Evolutionary conservation across 2,888 invertebrate species (phyloP), one percentile per base, ranked within the genome.

Genomic region (Sialis lutaria): DNA sequence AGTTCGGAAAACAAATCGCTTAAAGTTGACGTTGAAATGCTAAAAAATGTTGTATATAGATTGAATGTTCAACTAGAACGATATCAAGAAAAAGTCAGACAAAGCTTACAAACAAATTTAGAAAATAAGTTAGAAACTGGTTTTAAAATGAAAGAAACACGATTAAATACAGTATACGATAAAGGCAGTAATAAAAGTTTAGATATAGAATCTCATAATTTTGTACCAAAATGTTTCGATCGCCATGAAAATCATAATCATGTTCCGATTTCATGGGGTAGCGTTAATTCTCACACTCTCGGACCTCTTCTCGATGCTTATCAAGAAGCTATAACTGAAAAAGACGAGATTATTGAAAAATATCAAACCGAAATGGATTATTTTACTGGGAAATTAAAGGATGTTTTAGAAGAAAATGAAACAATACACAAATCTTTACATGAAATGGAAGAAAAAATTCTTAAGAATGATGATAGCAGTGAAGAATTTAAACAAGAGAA

Each of bases 1-100:
- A 22, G 22, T 22, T 22, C 22, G 22, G 22, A 22, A 22, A 82
- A 79, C 57, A 57, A 63, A 7, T 69, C 76, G 32, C 60, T 81
- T 2, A 69, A 67, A 43, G 76, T 77, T 52, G 87, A 88, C 56
- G 69, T 84, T 58, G 68, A 71, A 43, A 79, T 86, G 60, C 64
- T 87, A 49, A 87, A 88, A 62, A 82, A 79, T 53, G 74, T 87
- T 0, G 73, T 87, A 5, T 86, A 82, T 56, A 79, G 82, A 46
- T 60, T 87, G 30, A 87, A 87, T 59, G 75, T 81, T 1, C 85
- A 87, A 55, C 64, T 88, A 30, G 83, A 85, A 50, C 68, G 77
- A 2, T 85, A 84, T 58, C 87, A 87, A 63, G 81, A 85, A 55
- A 79, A 75, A 53, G 51, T 81, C 0, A 22, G 47, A 8, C 34